Evolutionary conservation across 2,888 invertebrate species (phyloP).

Genomic region (Drosophila acutilabella): DNA sequence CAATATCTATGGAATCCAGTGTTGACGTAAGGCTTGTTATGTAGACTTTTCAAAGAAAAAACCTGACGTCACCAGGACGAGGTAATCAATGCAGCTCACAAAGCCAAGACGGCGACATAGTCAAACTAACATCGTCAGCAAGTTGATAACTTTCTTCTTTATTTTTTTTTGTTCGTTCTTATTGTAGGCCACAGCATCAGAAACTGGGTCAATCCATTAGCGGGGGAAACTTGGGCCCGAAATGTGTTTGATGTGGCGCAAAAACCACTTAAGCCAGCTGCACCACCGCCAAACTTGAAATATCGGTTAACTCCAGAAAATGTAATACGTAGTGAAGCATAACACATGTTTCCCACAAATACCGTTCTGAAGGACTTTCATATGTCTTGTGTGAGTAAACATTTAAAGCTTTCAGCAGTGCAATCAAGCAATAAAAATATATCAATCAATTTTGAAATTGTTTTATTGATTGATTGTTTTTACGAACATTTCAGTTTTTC

Average conservation of each 20-base stretch:
- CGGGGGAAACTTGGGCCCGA: conserved; percentile 18
- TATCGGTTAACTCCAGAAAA: conserved; percentile 5
- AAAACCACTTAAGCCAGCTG: conserved; percentile 58
- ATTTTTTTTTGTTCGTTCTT: conserved; percentile 15
- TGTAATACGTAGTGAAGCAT: conserved; percentile 2
- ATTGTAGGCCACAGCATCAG: conserved; percentile 12
- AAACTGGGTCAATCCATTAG: conserved; percentile 71
- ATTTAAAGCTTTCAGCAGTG: not conserved
- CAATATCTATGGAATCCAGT: conserved; percentile 23
- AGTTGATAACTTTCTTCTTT: conserved; percentile 35
- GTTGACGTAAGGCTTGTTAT: conserved; percentile 39
- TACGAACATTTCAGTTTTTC: not conserved
- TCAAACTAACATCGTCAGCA: conserved; percentile 32
- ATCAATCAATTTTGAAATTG: conserved; percentile 7
- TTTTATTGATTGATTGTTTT: not conserved
- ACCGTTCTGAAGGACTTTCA: not conserved
- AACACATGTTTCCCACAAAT: not conserved
- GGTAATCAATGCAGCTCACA: conserved; percentile 54
- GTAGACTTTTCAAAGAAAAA: conserved; percentile 7
- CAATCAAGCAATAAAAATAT: not conserved
- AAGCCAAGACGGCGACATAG: conserved; percentile 36
- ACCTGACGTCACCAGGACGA: conserved; percentile 59
- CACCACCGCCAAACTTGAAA: conserved; percentile 41
- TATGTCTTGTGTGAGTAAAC: not conserved
- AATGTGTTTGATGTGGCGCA: conserved; percentile 40